Percentiles rank a stretch among this genome's conserved stretches.
phyloP scores from a whole-genome alignment of 2,797 vertebrate genomes.

The Lutjanus campechanus region DNA sequence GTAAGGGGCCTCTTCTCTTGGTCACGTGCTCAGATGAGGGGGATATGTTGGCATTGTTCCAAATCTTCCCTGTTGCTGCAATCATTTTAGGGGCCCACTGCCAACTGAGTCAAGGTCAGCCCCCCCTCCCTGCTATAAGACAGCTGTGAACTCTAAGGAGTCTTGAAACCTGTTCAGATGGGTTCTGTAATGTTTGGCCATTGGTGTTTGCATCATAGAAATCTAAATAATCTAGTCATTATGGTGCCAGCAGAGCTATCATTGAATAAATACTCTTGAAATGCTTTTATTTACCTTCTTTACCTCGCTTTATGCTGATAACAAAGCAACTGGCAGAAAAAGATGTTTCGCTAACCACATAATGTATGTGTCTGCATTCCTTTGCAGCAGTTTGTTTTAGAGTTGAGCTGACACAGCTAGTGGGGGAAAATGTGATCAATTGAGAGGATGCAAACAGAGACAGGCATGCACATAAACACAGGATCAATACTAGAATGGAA shows the following conservation, averaged over 20 bases:
- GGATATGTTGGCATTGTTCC: conserved; percentile 30
- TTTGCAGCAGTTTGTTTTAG: not conserved
- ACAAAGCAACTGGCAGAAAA: not conserved
- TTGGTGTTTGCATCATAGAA: conserved; percentile 14
- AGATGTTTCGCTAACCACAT: not conserved
- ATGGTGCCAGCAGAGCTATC: not conserved
- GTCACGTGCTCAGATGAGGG: conserved; percentile 7
- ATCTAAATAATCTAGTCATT: not conserved
- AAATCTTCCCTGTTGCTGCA: conserved; percentile 24
- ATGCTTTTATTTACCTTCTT: not conserved
- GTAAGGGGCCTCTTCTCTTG: conserved; percentile 23
- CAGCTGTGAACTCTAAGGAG: conserved; percentile 14
- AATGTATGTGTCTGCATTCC: not conserved
- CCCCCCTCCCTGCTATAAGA: not conserved
- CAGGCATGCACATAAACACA: not conserved
- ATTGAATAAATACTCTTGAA: not conserved
- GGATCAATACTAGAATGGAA: not conserved
- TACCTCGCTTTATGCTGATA: too few species aligned
- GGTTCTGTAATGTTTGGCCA: not conserved
- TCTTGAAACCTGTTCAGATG: not conserved
- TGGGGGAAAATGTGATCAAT: not conserved
- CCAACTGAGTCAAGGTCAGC: conserved; percentile 47
- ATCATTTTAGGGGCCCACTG: conserved; percentile 34
- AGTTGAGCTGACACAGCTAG: not conserved
- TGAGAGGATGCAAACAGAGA: not conserved